A percentile compares a stretch with the other conserved stretches of the same genome.
Evolutionary conservation across 37 sponge, comb jelly and placozoan genomes (phyloP).

Genomic region (Halichondria panicea): DNA sequence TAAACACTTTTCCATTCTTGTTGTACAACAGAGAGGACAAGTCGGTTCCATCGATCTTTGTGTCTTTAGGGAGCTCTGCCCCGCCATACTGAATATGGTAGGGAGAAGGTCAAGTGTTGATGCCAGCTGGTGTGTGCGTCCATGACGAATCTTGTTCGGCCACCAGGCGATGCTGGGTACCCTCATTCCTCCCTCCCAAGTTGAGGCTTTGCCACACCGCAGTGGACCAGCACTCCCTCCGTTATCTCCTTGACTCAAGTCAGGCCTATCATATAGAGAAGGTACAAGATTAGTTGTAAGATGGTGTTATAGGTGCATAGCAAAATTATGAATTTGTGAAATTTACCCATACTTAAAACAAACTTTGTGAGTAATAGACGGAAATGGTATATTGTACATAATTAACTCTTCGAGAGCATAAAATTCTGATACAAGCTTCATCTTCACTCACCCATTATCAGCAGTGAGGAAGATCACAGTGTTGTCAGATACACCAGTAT

Average conservation of each 20-base stretch:
- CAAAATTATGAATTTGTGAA: too few relatives aligned
- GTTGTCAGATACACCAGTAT: conserved; percentile 12
- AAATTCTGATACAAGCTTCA: neutral
- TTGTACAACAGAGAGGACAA: conserved; percentile 50
- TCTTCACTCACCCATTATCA: conserved; percentile 57
- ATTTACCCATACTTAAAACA: too few relatives aligned
- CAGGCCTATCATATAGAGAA: conserved; percentile 32
- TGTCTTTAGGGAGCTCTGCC: conserved; percentile 14
- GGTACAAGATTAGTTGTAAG: too few relatives aligned
- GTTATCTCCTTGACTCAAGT: neutral
- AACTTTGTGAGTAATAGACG: too few relatives aligned
- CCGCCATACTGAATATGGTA: conserved; percentile 59
- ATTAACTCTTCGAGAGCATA: neutral
- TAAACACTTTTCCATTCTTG: conserved; percentile 23
- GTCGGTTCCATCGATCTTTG: conserved; percentile 59
- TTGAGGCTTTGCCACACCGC: conserved; percentile 71
- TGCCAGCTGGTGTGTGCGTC: conserved; percentile 42
- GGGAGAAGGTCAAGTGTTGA: conserved; percentile 63
- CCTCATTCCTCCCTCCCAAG: conserved; percentile 73
- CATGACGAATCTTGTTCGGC: conserved; percentile 41
- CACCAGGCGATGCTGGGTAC: conserved; percentile 71
- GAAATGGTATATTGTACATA: too few relatives aligned
- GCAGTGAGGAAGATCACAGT: conserved; percentile 67
- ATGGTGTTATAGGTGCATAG: too few relatives aligned
- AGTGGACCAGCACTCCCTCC: conserved; percentile 65